These are phyloP conservation scores for Abrostola triplasia DNA, from an alignment of 2,888 invertebrate species.

Conservation along the genomic window DNA sequence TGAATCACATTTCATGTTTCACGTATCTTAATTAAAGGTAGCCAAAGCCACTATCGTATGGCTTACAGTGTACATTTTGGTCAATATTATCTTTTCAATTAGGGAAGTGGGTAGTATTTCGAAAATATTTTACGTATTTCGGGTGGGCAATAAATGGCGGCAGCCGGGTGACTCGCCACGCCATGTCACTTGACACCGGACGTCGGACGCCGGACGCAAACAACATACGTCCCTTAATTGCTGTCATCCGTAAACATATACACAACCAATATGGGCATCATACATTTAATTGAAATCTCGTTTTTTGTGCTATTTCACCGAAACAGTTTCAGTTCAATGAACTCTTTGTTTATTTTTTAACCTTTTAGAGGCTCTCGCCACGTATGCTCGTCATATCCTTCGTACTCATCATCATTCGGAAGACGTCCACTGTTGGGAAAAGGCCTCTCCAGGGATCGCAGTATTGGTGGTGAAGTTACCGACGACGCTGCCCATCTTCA, in stretches of 20 bases:
- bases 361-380: too few species aligned
- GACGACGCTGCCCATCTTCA: too few species aligned
- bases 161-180: slow-evolving; percentile 54
- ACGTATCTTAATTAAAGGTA: slow-evolving; percentile 23
- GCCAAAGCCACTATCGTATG: background rate
- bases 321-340: slow-evolving; percentile 4
- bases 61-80: too few species aligned
- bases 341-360: slow-evolving; percentile 19
- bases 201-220: slow-evolving; percentile 66
- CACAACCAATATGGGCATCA: slow-evolving; percentile 46
- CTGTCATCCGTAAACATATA: slow-evolving; percentile 61
- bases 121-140: slow-evolving; percentile 24
- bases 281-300: slow-evolving; percentile 46
- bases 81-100: slow-evolving; percentile 30
- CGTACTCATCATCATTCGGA: too few species aligned
- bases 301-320: slow-evolving; percentile 5
- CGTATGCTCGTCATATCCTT: slow-evolving; percentile 5
- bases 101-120: slow-evolving; percentile 28
- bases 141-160: slow-evolving; percentile 52
- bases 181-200: slow-evolving; percentile 66
- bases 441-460: too few species aligned
- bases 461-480: too few species aligned
- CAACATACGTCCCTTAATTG: slow-evolving; percentile 65
- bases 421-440: too few species aligned
- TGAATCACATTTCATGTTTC: slow-evolving; percentile 20